Conservation (phyloP, 2,888 invertebrate species). For the Fragum sueziense region DNA sequence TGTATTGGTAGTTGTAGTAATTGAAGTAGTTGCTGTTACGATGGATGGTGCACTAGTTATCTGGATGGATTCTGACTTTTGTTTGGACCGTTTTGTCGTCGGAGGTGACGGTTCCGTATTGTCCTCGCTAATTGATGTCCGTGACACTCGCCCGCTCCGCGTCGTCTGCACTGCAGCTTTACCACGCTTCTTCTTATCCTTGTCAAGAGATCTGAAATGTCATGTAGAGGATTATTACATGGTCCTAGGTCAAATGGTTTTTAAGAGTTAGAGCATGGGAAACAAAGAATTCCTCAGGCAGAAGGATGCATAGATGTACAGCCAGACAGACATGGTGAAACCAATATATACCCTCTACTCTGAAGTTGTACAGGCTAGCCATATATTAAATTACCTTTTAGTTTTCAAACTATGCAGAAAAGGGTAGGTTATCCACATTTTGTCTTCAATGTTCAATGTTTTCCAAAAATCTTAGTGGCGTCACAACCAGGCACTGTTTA, state of each 20-base stretch:
- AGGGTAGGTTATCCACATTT: neutral
- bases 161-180: constrained; percentile 20
- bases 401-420: neutral
- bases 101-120: constrained; percentile 44
- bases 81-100: constrained; percentile 38
- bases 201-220: constrained; percentile 51
- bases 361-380: neutral
- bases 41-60: neutral
- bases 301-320: no score
- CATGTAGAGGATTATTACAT: neutral
- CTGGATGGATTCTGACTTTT: constrained; percentile 42
- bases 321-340: no score
- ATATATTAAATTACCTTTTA: neutral
- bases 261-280: no score
- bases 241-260: no score
- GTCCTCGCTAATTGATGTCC: constrained; percentile 44
- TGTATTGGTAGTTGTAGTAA: constrained; percentile 23
- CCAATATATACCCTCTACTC: no score
- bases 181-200: constrained; percentile 41
- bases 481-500: no score
- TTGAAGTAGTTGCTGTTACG: constrained; percentile 19
- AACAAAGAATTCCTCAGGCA: no score
- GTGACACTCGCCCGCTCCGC: constrained; percentile 14
- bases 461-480: no score
- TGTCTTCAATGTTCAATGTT: neutral